Evolutionary conservation across 2,797 vertebrate species (phyloP), one percentile per base, ranked within the genome.

Genomic region (Pogoniulus pusillus): DNA sequence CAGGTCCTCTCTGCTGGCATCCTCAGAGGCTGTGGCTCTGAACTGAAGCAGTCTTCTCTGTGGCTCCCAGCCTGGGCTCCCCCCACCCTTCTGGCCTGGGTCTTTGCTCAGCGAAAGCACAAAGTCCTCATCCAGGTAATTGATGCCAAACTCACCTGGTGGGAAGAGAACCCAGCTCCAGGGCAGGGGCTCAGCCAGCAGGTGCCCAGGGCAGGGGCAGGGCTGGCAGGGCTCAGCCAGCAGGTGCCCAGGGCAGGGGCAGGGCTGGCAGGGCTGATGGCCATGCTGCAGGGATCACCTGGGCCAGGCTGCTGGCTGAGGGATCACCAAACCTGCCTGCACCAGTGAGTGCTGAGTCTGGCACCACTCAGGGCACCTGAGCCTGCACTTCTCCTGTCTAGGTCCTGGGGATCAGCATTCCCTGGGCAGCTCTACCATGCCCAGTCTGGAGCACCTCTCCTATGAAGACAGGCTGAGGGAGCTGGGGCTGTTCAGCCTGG

Each of bases 131-230:
- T 66, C 53, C 0, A 91, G 58, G 72, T 94, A 95, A 90, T 79
- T 66, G 30, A 93, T 47, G 20, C 88, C 82, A 43, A 76, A 80
- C 20, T 59, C 23, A 34, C 23, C 95, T 96, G 86, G 54, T 55
- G 55, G 78, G 30, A 71, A 84, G 49, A 89, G 65, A 84, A 66
- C 32, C 2, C 83, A 76, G 34, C 35, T 78, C 51, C 55, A 34
- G 26, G 64, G 45, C 27, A 47, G 58, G 30, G 54, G n/a, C 45
- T 62, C 62, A 34, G 0, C 24, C n/a, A 30, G 29, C 65, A 71
- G 54, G 2, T 41, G 13, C 66, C 72, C 54, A 64, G 80, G 65
- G 47, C 14, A 12, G 3, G 13, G 63, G 72, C 58, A 64, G 80
- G 65, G 41, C 14, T 11, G 3, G 15, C 20, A 57, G 47, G 30